Evolutionary conservation across 92 coral and sea anemone species (phyloP), one percentile per base, ranked within the genome.

Genomic region (Bergia sp.): DNA sequence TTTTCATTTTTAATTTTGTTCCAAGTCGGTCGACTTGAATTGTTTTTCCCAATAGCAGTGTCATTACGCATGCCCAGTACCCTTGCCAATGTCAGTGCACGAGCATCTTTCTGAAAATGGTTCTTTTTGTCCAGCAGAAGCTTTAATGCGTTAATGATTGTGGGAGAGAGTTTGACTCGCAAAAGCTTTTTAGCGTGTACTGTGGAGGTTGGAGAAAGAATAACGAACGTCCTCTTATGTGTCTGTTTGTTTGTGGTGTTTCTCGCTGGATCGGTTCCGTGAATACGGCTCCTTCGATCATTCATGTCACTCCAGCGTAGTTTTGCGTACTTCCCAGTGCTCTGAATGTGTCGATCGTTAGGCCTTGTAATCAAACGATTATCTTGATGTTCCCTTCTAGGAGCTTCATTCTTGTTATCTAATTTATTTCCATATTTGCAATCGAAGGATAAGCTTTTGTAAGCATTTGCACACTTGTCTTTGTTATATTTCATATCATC

Each of bases 61-160:
- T 82, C 85, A 53, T 92, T 94, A 37, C 84, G 90, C 89, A 86
- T 92, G 64, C 86, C 93, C 8, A 95, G 92, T 45, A 94, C 98
- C 44, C 84, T 86, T 9, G 98, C 98, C 71, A 95, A 86, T 23
- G 93, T 81, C 18, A 95, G 80, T 18, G 96, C 96, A 42, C 93
- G 92, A 2, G 96, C 85, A 43, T 93, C 98, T 67, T 95, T 89
- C 53, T 92, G 92, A 82, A 95, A 95, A 64, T 91, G 92, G 53
- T 95, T 95, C 49, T 83, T 92, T 40, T 94, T 89, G 73, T 95
- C 89, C n/a, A 95, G 72, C 6, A 95, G 80, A 61, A 95, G 90
- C 15, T 82, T 91, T 20, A 95, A 66, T 80, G 98, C 98, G 80
- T 89, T 93, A 29, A 95, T 78, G 37, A 95, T 82, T 36, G 94